Conservation (phyloP, 2,797 vertebrate genomes). For the Pterois miles region DNA sequence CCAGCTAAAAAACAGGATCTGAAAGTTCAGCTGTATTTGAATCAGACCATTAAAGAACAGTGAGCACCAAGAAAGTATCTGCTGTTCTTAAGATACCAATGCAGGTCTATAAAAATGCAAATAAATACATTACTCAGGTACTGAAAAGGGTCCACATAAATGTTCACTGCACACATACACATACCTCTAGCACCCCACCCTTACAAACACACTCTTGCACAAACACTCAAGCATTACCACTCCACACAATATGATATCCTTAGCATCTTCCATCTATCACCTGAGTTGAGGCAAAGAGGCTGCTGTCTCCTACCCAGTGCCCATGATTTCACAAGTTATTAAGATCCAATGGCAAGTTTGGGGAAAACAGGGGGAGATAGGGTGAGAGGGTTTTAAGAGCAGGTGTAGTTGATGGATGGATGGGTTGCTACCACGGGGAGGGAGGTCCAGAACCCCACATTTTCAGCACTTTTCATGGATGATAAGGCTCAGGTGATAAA, state of each 20-base stretch:
- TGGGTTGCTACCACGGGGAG: conserved; percentile 31
- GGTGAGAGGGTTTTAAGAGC: conserved; percentile 38
- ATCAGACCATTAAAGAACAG: not conserved
- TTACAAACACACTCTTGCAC: conserved; percentile 15
- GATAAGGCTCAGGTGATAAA: conserved; percentile 73
- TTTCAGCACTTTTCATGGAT: conserved; percentile 81
- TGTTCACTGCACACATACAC: not conserved
- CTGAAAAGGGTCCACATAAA: not conserved
- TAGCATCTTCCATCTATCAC: conserved; percentile 70
- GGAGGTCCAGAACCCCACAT: conserved; percentile 44
- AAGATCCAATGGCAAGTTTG: conserved; percentile 68
- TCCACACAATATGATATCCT: conserved; percentile 46
- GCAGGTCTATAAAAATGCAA: not conserved
- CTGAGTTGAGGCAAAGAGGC: conserved; percentile 43
- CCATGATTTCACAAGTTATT: conserved; percentile 70
- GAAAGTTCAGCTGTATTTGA: conserved; percentile 16
- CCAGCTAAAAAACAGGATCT: not conserved
- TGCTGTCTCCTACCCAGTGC: conserved; percentile 53
- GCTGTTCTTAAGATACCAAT: not conserved
- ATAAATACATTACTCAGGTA: not conserved
- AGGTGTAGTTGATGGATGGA: conserved; percentile 66
- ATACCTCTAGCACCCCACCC: not conserved
- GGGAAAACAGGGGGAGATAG: conserved; percentile 25
- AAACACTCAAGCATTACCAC: conserved; percentile 23
- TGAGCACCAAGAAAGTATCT: not conserved